Conservation (phyloP, 1,140 invertebrate species). For the Anoplolepis gracilipes region DNA sequence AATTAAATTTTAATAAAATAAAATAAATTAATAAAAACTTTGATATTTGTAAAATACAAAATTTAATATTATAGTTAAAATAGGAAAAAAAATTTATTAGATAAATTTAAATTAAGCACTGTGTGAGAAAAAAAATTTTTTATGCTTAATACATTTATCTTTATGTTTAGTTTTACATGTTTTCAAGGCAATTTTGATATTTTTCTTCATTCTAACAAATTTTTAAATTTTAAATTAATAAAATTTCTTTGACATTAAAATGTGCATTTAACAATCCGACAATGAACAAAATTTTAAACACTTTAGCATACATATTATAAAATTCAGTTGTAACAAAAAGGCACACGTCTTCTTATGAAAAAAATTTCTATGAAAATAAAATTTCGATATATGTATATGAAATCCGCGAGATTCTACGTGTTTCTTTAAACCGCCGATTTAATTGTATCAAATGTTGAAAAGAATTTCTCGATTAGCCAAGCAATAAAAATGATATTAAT, state of each 20-base stretch:
- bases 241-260: background rate
- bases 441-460: background rate
- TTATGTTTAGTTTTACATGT: background rate
- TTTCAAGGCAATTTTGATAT: background rate
- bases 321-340: constrained; percentile 21
- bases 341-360: constrained; percentile 17
- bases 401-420: background rate
- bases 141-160: background rate
- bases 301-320: background rate
- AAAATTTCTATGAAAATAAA: constrained; percentile 25
- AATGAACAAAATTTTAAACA: constrained; percentile 11
- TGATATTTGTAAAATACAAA: background rate
- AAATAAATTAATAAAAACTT: background rate
- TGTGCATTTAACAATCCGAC: background rate
- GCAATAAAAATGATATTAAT: constrained; percentile 7
- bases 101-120: too few species aligned
- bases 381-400: constrained; percentile 15
- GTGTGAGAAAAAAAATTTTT: background rate
- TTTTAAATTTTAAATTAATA: background rate
- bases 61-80: constrained; percentile 1
- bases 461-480: constrained; percentile 3
- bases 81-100: too few species aligned
- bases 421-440: constrained; percentile 14
- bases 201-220: background rate
- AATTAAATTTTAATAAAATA: too few species aligned